Evolutionary conservation across 2,113 vertebrate species (phyloP), one percentile per base, ranked within the genome.

Genomic region (Malurus alboscapulatus): DNA sequence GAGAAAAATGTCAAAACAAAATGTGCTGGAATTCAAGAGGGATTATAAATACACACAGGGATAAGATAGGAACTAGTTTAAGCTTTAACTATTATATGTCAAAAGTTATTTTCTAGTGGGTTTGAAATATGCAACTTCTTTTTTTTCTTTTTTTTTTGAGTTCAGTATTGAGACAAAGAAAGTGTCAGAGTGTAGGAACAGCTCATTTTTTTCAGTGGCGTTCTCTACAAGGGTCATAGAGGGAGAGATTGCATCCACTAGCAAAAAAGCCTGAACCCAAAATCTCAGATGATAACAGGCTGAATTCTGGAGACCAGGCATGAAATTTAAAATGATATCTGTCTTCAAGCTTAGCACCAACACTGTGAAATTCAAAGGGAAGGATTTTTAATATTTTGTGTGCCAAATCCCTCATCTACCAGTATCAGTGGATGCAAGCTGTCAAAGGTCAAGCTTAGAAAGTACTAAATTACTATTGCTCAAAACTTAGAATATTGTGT

Each of bases 1-100:
- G 72, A 96, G 94, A 93, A 97, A 96, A 92, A 86, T 22, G 82
- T 89, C 91, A 95, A 94, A 93, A 91, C 90, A 88, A 90, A 97
- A 87, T 47, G 85, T 75, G 45, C 74, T 91, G 74, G 79, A 90
- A 84, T 78, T 87, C 84, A 93, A 96, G 76, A 93, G 83, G 66
- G 45, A 47, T 80, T 92, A 84, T 91, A 97, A 97, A 96, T 96
- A 96, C 62, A 91, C n/a, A 93, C 84, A 79, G 87, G 91, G 69
- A 94, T 76, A 90, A 94, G 63, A 93, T 77, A 84, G 68, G 25
- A 57, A 59, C 72, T 84, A 32, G 67, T 59, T 78, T 95, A 82
- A 92, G 84, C 50, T 90, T 89, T 93, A 95, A 87, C 87, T 91
- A 84, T 90, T 86, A 74, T 85, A 90, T 30, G 62, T 90, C 95